Evolutionary conservation across 1,140 invertebrate genomes (phyloP).

Genomic region (Saxidomus purpurata): DNA sequence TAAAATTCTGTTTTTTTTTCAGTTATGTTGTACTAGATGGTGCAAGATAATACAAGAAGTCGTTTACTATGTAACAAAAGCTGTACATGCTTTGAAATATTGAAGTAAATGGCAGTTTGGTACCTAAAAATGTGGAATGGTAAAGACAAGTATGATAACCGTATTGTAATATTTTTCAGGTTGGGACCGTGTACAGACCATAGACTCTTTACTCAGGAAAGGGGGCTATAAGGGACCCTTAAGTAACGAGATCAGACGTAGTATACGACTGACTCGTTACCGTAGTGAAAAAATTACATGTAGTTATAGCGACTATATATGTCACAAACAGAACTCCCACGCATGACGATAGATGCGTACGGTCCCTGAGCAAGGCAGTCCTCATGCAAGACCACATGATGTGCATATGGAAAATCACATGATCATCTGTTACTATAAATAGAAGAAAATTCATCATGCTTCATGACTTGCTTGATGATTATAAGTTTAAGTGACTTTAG

Average conservation of each 20-base stretch:
- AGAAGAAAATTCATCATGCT: not conserved
- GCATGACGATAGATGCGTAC: constrained; percentile 78
- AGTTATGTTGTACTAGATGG: no score
- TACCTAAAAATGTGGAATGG: no score
- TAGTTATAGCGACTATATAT: constrained; percentile 92
- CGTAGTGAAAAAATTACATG: constrained; percentile 94
- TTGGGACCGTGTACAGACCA: constrained; percentile 93
- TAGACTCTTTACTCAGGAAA: constrained; percentile 98
- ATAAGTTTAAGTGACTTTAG: not conserved
- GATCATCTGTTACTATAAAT: constrained; percentile 46
- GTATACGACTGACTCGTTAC: constrained; percentile 95
- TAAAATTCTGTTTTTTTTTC: no score
- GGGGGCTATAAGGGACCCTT: constrained; percentile 98
- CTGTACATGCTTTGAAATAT: no score
- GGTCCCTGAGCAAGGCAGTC: constrained; percentile 55
- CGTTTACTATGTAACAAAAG: no score
- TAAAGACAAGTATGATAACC: no score
- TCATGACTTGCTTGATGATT: constrained; percentile 1
- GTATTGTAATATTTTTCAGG: constrained; percentile 82
- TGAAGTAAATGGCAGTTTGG: no score
- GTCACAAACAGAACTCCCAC: constrained; percentile 81
- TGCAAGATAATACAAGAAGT: no score
- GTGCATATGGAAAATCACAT: constrained; percentile 29
- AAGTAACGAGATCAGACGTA: constrained; percentile 94
- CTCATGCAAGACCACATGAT: constrained; percentile 40